Base-by-base conservation (phyloP, 2,113 vertebrate species). In the Gobio gobio region DNA sequence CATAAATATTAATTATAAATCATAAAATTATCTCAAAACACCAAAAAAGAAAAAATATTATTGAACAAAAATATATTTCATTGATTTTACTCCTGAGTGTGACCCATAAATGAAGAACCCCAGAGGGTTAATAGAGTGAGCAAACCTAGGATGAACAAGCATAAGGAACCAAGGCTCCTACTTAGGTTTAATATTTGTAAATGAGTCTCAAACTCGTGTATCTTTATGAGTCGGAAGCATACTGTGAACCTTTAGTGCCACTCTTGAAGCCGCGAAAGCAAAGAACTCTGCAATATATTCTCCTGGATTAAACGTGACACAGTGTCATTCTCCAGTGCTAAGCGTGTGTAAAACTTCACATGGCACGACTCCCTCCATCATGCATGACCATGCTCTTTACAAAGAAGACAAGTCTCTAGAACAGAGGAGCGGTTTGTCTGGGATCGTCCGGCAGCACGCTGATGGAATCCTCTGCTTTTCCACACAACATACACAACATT, bases 401-500 rank as follows among this genome's bases (percentile, higher is more conserved):
- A 24, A 64, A 45, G n/a, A 77, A 6, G 56, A 6, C 2, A 16
- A 68, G 56, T 64, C 14, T 87, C 95, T 94, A 99, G 91, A 99
- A 99, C 58, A 99, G 94, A 0, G 97, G 95, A 2, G 96, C 95
- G 85, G 95, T 96, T 89, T 98, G 97, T 86, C 98, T 95, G 45
- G 97, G 98, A 89, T 99, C 97, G 0, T 99, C 97, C 0, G 98
- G 98, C 47, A 99, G 93, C 87, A 99, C 93, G 51, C 97, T 99
- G 93, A 99, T 82, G 3, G 97, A 97, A 89, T 99, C 98, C 90
- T 99, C 98, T 0, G 97, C 98, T 83, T 97, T 97, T 85, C 98
- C 98, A 12, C 98, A 99, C 61, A 99, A 93, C 93, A 99, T 95
- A 90, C 98, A 99, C 81, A 99, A 93, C 98, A 99, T 99, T 2